phyloP scores from a whole-genome alignment of 2,888 invertebrate genomes.

The Cantharis lateralis region DNA sequence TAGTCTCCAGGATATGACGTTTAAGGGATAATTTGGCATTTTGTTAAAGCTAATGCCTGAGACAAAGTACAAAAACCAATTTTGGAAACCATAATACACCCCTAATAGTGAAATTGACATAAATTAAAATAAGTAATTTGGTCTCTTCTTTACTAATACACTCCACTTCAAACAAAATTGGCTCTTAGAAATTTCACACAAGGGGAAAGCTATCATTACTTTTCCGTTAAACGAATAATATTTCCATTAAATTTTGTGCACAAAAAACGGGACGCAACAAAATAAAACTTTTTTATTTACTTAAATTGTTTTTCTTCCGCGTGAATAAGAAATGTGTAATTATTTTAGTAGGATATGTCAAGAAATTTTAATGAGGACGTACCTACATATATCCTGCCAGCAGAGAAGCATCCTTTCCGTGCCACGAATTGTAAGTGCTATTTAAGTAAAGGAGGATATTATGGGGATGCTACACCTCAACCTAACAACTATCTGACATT shows the following conservation, averaged over 20 bases:
- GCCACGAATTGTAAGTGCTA: not conserved
- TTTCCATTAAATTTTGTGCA: not conserved
- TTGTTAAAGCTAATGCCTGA: not conserved
- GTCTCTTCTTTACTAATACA: not conserved
- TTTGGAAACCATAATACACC: not conserved
- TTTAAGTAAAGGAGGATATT: not conserved
- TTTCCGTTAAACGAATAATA: constrained; percentile 1
- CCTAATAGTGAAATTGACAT: not conserved
- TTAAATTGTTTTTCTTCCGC: not conserved
- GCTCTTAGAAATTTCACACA: constrained; percentile 4
- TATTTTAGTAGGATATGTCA: not conserved
- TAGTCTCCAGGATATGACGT: not conserved
- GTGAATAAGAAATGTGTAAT: not conserved
- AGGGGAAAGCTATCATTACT: constrained; percentile 2
- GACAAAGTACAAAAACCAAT: not conserved
- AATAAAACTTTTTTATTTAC: not conserved
- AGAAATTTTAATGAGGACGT: not conserved
- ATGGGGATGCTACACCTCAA: not conserved
- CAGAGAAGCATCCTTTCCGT: not conserved
- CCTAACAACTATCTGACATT: not conserved
- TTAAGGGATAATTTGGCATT: not conserved
- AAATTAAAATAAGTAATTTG: constrained; percentile 4
- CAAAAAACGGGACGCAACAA: not conserved
- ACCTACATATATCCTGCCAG: not conserved
- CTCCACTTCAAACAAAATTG: constrained; percentile 1